These are phyloP conservation scores for Tetranychus cinnabarinus DNA, from an alignment of 1,140 invertebrate genomes.

Conservation along the genomic window DNA sequence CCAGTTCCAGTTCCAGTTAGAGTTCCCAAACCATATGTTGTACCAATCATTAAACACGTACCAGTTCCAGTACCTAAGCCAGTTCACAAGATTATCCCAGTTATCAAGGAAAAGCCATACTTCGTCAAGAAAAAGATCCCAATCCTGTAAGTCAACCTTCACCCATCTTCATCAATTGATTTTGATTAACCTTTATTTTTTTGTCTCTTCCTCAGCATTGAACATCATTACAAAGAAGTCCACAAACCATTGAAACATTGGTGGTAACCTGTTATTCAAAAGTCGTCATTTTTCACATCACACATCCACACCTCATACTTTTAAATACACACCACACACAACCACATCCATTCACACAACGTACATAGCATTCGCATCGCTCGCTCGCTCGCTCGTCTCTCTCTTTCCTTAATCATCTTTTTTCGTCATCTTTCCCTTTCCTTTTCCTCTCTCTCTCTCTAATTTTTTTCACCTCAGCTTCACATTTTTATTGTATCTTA, in stretches of 20 bases:
- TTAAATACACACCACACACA: too few species aligned
- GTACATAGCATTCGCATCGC: too few species aligned
- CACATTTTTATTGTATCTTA: too few species aligned
- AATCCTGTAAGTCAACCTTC: constrained; percentile 10
- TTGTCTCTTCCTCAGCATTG: constrained; percentile 2
- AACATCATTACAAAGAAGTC: constrained; percentile 11
- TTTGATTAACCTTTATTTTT: not conserved
- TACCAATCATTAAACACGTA: constrained; percentile 11
- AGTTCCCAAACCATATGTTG: constrained; percentile 10
- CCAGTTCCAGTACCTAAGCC: constrained; percentile 13
- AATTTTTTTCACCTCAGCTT: too few species aligned
- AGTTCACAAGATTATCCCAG: constrained; percentile 17
- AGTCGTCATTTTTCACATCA: too few species aligned
- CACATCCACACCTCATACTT: too few species aligned
- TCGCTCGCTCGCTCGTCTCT: too few species aligned
- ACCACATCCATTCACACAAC: too few species aligned
- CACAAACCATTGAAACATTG: constrained; percentile 8
- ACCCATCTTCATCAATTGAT: not conserved
- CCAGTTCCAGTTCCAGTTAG: constrained; percentile 10
- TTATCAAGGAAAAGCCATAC: constrained; percentile 14
- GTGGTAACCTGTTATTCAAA: not conserved
- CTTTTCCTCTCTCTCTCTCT: too few species aligned
- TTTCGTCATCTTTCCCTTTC: too few species aligned
- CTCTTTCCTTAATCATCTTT: too few species aligned
- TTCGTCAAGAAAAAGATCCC: constrained; percentile 9